Base-by-base conservation (phyloP, 2,888 invertebrate species). In the Xanthostigma xanthostigma region DNA sequence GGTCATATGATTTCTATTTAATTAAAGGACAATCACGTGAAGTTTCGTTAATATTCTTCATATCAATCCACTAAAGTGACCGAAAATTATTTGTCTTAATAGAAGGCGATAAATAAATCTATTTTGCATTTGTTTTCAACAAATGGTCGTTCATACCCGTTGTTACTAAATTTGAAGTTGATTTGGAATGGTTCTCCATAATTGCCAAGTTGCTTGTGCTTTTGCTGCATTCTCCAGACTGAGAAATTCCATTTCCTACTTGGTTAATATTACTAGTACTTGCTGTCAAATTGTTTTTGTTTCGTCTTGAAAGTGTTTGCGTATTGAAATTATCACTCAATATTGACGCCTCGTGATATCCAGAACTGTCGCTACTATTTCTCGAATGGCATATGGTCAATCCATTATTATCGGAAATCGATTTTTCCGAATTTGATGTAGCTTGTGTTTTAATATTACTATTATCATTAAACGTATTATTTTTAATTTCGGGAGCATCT, bases 361-460 rank as follows among this genome's bases (percentile, higher is more conserved):
- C 82, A 49, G 79, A 80, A 56, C 81, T 82, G 61, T 82, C 82
- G 53, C 81, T 81, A 63, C 80, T 81, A 59, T 81, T 81, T 53
- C 82, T 69, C 40, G 81, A 81, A 69, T 82, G 81, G 57, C 74
- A 75, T 51, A 76, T 75, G 40, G 74, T 65, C 58, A 78, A 58
- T 51, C 64, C 62, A 45, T 60, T 62, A 17, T 48, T 46, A 14
- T 49, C 51, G 35, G 41, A 49, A 48, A 38, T 58, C 56, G 42
- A 49, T 44, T 53, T 49, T 36, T 48, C 49, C 43, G 49, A 33
- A 45, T 40, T 41, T 46, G 50, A 51, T 12, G 52, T 49, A 3
- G 51, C 27, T 27, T 27, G 27, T 3, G 27, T 27, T 27, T 27
- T 27, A 27, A 5, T 27, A 27, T 27, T 27, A 27, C 27, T 27